These are phyloP conservation scores for Spondyliosoma cantharus DNA, from an alignment of 2,797 vertebrate genomes.

Conservation along the genomic window DNA sequence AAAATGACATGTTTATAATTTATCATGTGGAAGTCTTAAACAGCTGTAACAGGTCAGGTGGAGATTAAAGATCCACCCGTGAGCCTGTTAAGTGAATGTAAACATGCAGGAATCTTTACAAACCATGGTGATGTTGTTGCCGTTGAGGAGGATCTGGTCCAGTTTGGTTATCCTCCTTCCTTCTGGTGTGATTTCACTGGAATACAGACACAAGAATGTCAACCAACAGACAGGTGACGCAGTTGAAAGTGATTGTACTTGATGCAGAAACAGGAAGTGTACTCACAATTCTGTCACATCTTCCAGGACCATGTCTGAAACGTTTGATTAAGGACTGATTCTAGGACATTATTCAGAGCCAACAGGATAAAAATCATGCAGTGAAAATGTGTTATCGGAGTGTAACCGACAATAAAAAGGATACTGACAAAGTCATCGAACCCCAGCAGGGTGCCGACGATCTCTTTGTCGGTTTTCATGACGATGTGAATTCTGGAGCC, in stretches of 20 bases:
- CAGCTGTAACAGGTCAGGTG: not conserved
- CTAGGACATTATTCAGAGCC: conserved; percentile 13
- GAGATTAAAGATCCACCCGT: not conserved
- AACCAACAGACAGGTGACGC: not conserved
- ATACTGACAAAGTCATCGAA: conserved; percentile 99
- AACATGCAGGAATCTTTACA: conserved; percentile 14
- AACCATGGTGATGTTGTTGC: conserved; percentile 98
- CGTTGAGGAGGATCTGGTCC: conserved; percentile 95
- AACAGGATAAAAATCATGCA: not conserved
- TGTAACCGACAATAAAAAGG: conserved; percentile 77
- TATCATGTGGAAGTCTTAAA: accelerated
- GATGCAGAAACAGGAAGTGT: not conserved
- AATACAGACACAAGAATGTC: conserved; percentile 17
- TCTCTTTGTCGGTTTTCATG: conserved; percentile 95
- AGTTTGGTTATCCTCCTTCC: conserved; percentile 96
- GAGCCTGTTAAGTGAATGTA: not conserved
- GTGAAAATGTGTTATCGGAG: not conserved
- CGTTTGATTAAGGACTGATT: conserved; percentile 75
- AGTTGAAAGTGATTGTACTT: accelerated
- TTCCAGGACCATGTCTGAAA: conserved; percentile 91
- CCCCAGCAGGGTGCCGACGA: conserved; percentile 90
- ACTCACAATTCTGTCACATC: conserved; percentile 94
- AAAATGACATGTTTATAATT: not conserved
- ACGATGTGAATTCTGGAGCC: conserved; percentile 93
- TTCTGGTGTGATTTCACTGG: conserved; percentile 95